phyloP scores from a whole-genome alignment of 2,113 vertebrate genomes.

The Castor canadensis region DNA sequence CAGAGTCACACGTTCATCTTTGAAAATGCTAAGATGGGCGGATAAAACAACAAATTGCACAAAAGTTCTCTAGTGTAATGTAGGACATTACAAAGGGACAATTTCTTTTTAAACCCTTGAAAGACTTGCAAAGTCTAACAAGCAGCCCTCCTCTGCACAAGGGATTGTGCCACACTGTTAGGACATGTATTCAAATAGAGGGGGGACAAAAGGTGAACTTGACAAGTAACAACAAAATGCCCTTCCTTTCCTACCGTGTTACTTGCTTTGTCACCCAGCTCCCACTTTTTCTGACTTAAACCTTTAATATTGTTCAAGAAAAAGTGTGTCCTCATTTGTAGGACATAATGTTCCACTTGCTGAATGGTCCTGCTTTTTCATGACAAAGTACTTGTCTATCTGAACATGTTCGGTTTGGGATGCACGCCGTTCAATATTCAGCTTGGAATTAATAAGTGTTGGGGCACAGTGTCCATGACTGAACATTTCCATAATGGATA shows the following conservation, averaged over 20 bases:
- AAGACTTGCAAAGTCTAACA: not conserved
- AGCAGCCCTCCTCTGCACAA: not conserved
- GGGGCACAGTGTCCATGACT: slow-evolving; percentile 76
- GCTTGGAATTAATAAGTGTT: slow-evolving; percentile 79
- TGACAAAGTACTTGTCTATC: slow-evolving; percentile 74
- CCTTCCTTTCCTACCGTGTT: not conserved
- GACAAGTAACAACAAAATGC: slow-evolving; percentile 24
- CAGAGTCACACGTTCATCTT: slow-evolving; percentile 20
- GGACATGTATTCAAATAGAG: slow-evolving; percentile 19
- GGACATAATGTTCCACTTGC: not conserved
- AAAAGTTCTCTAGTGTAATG: not conserved
- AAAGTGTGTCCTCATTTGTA: slow-evolving; percentile 24
- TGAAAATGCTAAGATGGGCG: slow-evolving; percentile 38
- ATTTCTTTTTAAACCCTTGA: slow-evolving; percentile 20
- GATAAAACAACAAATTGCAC: slow-evolving; percentile 34
- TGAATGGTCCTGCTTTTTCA: slow-evolving; percentile 45
- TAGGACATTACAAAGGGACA: not conserved
- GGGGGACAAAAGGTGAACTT: slow-evolving; percentile 6
- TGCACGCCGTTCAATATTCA: slow-evolving; percentile 69
- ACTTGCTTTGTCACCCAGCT: not conserved
- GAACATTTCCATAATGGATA: slow-evolving; percentile 85
- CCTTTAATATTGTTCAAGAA: slow-evolving; percentile 39
- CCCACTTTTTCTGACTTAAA: not conserved
- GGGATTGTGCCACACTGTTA: not conserved
- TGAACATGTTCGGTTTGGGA: slow-evolving; percentile 68